These are phyloP conservation scores for Colletes latitarsis DNA, from an alignment of 1,140 invertebrate species.

Conservation along the genomic window DNA sequence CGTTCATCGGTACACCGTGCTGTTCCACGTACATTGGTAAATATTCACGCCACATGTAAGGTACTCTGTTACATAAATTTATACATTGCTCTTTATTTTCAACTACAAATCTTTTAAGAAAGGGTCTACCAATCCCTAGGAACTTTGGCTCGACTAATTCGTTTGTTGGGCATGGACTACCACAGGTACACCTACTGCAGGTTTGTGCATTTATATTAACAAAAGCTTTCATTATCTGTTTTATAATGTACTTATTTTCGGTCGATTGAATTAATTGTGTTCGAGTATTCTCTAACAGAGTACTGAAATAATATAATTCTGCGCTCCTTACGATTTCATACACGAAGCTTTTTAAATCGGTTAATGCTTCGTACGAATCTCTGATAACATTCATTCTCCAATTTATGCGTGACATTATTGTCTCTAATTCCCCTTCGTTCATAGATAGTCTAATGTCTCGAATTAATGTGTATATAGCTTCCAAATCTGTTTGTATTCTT, in stretches of 20 bases:
- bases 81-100: constrained; percentile 59
- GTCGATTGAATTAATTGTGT: constrained; percentile 59
- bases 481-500: constrained; percentile 67
- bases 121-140: constrained; percentile 64
- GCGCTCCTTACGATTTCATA: constrained; percentile 72
- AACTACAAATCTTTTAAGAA: constrained; percentile 66
- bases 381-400: constrained; percentile 67
- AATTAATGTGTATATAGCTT: constrained; percentile 66
- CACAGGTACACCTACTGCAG: constrained; percentile 69
- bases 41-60: constrained; percentile 82
- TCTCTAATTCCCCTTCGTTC: constrained; percentile 63
- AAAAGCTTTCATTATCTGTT: constrained; percentile 69
- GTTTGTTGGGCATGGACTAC: constrained; percentile 58
- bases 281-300: constrained; percentile 69
- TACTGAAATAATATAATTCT: constrained; percentile 71
- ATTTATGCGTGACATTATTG: constrained; percentile 62
- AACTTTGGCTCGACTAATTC: constrained; percentile 71
- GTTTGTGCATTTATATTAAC: constrained; percentile 68
- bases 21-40: constrained; percentile 62
- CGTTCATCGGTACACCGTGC: constrained; percentile 37
- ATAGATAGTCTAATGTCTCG: constrained; percentile 63
- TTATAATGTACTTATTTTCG: constrained; percentile 56
- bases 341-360: constrained; percentile 65
- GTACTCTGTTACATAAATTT: constrained; percentile 82
- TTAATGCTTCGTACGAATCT: constrained; percentile 62